phyloP scores from a whole-genome alignment of 2,797 vertebrate species.

The Pangasius mekongensis region DNA sequence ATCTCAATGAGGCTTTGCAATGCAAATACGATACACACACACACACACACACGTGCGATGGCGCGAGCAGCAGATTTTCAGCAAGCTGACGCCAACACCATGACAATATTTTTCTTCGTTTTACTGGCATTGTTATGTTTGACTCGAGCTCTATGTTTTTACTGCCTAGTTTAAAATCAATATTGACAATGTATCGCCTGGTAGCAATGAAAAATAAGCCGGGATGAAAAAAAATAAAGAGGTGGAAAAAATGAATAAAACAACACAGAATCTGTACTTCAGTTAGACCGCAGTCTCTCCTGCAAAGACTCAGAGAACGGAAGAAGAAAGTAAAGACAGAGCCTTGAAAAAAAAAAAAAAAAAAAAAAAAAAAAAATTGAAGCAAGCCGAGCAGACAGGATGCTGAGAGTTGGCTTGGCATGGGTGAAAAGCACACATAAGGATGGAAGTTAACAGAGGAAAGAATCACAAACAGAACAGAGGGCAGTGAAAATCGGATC shows the following conservation, averaged over 20 bases:
- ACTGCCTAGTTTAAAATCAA: constrained; percentile 54
- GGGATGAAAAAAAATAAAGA: constrained; percentile 22
- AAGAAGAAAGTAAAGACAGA: constrained; percentile 29
- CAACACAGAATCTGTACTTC: constrained; percentile 32
- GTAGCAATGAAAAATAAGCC: constrained; percentile 55
- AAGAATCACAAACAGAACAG: constrained; percentile 50
- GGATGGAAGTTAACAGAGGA: constrained; percentile 39
- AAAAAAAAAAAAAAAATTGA: constrained; percentile 25
- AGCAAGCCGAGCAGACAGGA: constrained; percentile 42
- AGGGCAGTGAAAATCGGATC: constrained; percentile 41
- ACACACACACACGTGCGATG: not conserved
- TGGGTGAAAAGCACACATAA: constrained; percentile 20
- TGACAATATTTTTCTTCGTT: constrained; percentile 57
- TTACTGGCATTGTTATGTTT: constrained; percentile 56
- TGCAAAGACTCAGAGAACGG: constrained; percentile 30
- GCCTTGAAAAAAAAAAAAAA: constrained; percentile 34
- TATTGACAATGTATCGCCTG: constrained; percentile 57
- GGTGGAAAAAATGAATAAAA: constrained; percentile 30
- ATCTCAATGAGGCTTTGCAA: constrained; percentile 53
- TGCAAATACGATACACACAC: constrained; percentile 35
- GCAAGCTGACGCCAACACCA: constrained; percentile 19
- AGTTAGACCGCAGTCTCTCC: constrained; percentile 27
- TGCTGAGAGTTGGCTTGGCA: constrained; percentile 40
- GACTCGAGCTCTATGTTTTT: constrained; percentile 46
- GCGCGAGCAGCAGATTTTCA: constrained; percentile 40